Conservation (phyloP, 1,140 invertebrate genomes). For the Drosophila equinoxialis region DNA sequence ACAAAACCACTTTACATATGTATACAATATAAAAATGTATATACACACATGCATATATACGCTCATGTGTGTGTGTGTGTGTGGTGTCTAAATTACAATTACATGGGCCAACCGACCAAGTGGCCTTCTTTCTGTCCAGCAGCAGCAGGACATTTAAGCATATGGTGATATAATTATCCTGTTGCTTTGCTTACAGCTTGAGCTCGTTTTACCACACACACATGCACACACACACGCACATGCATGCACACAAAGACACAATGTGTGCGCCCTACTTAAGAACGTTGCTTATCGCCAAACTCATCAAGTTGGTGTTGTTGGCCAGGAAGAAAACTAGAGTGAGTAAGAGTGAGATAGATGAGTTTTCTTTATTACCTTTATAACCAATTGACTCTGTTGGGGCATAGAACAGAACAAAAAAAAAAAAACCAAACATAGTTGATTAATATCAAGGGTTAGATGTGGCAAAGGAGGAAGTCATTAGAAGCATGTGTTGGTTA, state of each 20-base stretch:
- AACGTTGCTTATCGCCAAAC: constrained; percentile 61
- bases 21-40: neutral
- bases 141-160: constrained; percentile 59
- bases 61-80: constrained; percentile 15
- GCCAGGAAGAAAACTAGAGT: constrained; percentile 19
- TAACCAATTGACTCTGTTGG: neutral
- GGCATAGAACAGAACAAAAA: neutral
- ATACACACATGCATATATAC: constrained; percentile 13
- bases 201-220: constrained; percentile 55
- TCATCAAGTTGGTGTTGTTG: constrained; percentile 45
- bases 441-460: constrained; percentile 43
- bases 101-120: constrained; percentile 48
- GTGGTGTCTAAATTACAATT: constrained; percentile 73
- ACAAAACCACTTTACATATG: constrained; percentile 5
- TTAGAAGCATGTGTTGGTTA: neutral
- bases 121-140: constrained; percentile 42
- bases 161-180: constrained; percentile 76
- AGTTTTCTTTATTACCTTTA: constrained; percentile 3
- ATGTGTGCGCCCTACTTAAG: constrained; percentile 40
- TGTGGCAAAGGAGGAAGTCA: neutral
- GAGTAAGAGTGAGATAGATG: neutral
- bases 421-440: constrained; percentile 32
- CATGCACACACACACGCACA: constrained; percentile 11
- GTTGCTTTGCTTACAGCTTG: constrained; percentile 53
- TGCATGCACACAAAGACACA: neutral